These are phyloP conservation scores for Aphelocoma californica DNA, from an alignment of 2,797 vertebrate genomes.

Conservation along the genomic window DNA sequence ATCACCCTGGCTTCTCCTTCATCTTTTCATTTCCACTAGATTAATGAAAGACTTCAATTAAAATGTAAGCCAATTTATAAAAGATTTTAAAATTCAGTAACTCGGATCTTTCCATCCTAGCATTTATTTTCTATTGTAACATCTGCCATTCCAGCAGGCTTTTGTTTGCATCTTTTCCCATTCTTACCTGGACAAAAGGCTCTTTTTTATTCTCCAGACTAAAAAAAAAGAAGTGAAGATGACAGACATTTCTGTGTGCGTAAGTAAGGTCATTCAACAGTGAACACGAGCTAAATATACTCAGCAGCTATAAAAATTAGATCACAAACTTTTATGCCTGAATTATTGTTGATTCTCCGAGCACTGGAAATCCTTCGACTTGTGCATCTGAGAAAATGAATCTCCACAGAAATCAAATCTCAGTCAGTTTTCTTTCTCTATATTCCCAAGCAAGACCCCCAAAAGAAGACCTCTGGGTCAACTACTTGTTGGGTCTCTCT, in stretches of 20 bases:
- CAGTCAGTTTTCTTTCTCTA: background rate
- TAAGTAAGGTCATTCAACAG: background rate
- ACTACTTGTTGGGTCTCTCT: background rate
- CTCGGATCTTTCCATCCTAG: background rate
- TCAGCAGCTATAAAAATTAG: background rate
- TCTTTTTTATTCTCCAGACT: background rate
- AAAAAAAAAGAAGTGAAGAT: background rate
- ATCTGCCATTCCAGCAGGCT: background rate
- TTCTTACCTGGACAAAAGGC: constrained; percentile 1
- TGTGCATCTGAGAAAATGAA: background rate
- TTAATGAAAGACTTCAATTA: background rate
- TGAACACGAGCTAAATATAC: background rate
- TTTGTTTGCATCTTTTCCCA: constrained; percentile 11
- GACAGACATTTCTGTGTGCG: background rate
- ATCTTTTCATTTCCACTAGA: background rate
- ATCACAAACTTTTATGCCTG: background rate
- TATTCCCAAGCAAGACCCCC: background rate
- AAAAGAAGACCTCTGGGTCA: background rate
- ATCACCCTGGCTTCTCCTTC: background rate
- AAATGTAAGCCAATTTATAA: background rate
- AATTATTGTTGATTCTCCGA: background rate
- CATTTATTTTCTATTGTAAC: background rate
- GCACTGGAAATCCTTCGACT: background rate
- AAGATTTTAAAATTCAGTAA: constrained; percentile 14
- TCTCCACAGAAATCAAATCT: background rate